Conservation (phyloP, 1,140 invertebrate species). For the Fopius arisanus region DNA sequence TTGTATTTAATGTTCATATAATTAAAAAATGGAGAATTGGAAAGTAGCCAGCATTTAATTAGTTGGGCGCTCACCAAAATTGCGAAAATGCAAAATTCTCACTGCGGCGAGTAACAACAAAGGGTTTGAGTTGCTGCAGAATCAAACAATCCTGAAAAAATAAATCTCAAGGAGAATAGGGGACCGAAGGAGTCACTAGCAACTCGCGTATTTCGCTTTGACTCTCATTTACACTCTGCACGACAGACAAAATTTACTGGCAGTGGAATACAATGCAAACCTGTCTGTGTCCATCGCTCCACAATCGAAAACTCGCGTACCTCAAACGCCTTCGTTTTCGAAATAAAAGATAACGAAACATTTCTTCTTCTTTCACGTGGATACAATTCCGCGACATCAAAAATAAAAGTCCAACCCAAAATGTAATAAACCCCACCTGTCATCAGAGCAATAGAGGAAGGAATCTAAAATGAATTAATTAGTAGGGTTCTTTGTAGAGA, state of each 20-base stretch:
- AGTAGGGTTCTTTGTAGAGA: too few relatives aligned
- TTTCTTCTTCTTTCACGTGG: neutral
- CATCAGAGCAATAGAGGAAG: too few relatives aligned
- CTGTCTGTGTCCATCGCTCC: slow-evolving; percentile 61
- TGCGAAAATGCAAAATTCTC: slow-evolving; percentile 64
- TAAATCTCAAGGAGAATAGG: slow-evolving; percentile 53
- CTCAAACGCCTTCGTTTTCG: neutral
- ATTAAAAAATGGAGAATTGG: neutral
- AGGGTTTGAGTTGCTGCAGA: slow-evolving; percentile 44
- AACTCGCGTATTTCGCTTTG: slow-evolving; percentile 18
- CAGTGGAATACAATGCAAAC: slow-evolving; percentile 63
- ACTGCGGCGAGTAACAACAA: slow-evolving; percentile 58
- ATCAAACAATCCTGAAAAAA: slow-evolving; percentile 43
- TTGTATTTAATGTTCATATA: slow-evolving; percentile 1
- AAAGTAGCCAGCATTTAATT: slow-evolving; percentile 18
- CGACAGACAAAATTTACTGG: slow-evolving; percentile 59
- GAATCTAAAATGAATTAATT: too few relatives aligned
- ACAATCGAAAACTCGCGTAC: slow-evolving; percentile 8
- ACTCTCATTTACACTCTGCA: slow-evolving; percentile 63
- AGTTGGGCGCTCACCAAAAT: slow-evolving; percentile 52
- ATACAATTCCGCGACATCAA: neutral
- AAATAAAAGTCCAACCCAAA: too few relatives aligned
- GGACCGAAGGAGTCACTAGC: neutral
- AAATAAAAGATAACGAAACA: neutral
- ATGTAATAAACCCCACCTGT: too few relatives aligned